Evolutionary conservation across 2,888 invertebrate species (phyloP).

Genomic region (Stenchaetothrips biformis): DNA sequence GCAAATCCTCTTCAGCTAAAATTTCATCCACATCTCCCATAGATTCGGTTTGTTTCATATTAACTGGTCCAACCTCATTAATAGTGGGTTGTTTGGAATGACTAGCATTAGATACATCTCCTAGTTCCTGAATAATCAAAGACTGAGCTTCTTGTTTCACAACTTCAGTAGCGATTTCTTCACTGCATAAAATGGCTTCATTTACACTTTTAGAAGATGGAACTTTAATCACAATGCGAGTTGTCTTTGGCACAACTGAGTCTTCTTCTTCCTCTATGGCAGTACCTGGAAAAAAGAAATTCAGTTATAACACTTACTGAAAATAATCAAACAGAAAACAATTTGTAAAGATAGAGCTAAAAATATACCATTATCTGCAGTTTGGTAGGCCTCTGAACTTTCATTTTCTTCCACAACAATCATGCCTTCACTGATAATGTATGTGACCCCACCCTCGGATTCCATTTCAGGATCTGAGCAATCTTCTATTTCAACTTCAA

Average conservation of each 20-base stretch:
- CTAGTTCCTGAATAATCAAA: too few species aligned
- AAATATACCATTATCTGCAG: neutral
- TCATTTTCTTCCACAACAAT: slow-evolving; percentile 9
- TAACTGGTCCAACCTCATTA: too few species aligned
- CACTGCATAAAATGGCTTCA: too few species aligned
- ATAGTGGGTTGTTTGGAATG: too few species aligned
- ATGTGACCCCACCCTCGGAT: neutral
- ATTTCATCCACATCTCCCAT: too few species aligned
- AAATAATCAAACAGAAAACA: neutral
- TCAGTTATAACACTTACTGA: neutral
- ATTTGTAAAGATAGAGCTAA: neutral
- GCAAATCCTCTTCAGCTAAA: too few species aligned
- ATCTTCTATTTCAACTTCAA: slow-evolving; percentile 2
- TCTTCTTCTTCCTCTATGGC: neutral
- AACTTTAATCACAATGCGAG: neutral
- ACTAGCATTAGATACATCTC: too few species aligned
- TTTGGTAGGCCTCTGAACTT: neutral
- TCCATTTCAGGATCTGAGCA: slow-evolving; percentile 11
- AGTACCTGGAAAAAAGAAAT: neutral
- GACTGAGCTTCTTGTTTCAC: too few species aligned
- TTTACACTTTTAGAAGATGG: neutral
- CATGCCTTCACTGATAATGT: slow-evolving; percentile 8
- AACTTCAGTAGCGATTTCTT: too few species aligned
- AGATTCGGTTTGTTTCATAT: too few species aligned
- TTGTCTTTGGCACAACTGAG: neutral